phyloP scores from a whole-genome alignment of 2,888 invertebrate species.

The Biston stratarius region DNA sequence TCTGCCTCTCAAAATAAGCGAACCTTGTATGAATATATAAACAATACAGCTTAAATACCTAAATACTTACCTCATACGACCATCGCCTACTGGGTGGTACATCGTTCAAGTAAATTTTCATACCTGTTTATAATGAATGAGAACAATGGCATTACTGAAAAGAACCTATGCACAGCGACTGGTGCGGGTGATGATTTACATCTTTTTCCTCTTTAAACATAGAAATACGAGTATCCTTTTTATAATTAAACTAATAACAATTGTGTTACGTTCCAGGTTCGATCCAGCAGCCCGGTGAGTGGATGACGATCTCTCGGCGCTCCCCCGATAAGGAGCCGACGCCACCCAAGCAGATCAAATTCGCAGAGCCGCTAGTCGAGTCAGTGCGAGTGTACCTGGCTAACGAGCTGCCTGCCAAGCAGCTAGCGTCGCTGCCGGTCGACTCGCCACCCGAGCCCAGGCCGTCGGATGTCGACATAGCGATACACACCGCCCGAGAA shows the following conservation, averaged over 20 bases:
- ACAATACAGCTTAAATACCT: background rate
- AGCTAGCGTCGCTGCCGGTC: constrained; percentile 59
- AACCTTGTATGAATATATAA: background rate
- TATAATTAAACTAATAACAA: constrained; percentile 1
- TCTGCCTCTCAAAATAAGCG: background rate
- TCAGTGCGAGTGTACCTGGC: constrained; percentile 82
- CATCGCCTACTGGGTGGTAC: background rate
- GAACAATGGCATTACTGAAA: background rate
- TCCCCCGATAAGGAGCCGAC: constrained; percentile 76
- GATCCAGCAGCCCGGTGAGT: constrained; percentile 80
- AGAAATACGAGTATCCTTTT: background rate
- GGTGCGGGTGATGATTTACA: background rate
- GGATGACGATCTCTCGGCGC: constrained; percentile 83
- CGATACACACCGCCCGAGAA: constrained; percentile 70
- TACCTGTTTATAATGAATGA: background rate
- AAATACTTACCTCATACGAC: background rate
- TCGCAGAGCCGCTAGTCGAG: constrained; percentile 81
- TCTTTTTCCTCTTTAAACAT: background rate
- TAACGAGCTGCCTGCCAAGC: constrained; percentile 74
- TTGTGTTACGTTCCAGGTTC: constrained; percentile 72
- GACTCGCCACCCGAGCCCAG: constrained; percentile 40
- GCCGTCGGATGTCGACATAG: constrained; percentile 78
- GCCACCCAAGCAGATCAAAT: constrained; percentile 74
- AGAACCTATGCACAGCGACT: background rate
- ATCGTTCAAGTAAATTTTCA: background rate